phyloP scores from a whole-genome alignment of 2,797 vertebrate genomes.

The Cheirogaleus major region DNA sequence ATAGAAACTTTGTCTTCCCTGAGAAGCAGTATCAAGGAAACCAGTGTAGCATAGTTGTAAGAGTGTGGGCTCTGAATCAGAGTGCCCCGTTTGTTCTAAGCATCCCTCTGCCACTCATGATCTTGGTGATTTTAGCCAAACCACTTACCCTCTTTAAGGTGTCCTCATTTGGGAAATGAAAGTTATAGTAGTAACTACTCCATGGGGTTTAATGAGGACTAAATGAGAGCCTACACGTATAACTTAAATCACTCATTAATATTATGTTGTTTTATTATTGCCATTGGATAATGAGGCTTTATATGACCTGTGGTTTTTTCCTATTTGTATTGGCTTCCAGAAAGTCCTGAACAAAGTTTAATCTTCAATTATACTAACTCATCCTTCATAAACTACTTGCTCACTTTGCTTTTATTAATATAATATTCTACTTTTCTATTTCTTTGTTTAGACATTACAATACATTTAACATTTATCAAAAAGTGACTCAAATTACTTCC shows the following conservation, averaged over 20 bases:
- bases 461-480: constrained; percentile 43
- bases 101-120: neutral
- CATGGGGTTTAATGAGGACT: neutral
- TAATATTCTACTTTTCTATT: constrained; percentile 43
- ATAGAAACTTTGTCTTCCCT: neutral
- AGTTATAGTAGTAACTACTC: neutral
- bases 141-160: neutral
- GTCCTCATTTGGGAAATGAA: neutral
- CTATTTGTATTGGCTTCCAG: neutral
- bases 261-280: neutral
- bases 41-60: neutral
- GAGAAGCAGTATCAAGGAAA: neutral
- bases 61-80: neutral
- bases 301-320: neutral
- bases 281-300: neutral
- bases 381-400: neutral
- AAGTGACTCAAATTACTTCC: constrained; percentile 49
- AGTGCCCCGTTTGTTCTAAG: neutral
- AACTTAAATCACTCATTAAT: neutral
- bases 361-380: neutral
- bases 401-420: neutral
- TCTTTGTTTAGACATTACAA: neutral
- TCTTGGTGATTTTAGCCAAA: neutral
- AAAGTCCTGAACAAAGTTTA: neutral
- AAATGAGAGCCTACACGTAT: neutral